Conservation (phyloP, 2,113 vertebrate species). For the Siniperca knerii region DNA sequence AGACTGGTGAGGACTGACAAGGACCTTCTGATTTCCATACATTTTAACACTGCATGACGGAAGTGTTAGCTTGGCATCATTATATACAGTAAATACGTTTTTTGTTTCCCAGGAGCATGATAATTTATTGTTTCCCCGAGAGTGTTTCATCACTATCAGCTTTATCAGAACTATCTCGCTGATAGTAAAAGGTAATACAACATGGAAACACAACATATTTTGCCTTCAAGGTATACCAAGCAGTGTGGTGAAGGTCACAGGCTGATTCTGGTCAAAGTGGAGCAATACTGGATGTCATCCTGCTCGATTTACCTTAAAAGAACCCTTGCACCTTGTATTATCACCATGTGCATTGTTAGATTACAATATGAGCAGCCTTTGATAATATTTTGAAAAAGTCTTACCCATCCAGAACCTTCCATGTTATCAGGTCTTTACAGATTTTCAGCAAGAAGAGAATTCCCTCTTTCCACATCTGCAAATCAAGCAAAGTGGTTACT, state of each 20-base stretch:
- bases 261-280: conserved; percentile 1
- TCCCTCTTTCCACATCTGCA: conserved; percentile 95
- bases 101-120: background rate
- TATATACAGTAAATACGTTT: background rate
- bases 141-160: background rate
- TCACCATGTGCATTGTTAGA: conserved; percentile 28
- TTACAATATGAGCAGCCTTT: conserved; percentile 61
- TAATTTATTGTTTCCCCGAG: background rate
- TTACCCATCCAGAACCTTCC: conserved; percentile 97
- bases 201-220: background rate
- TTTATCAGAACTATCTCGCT: conserved; percentile 1
- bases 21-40: background rate
- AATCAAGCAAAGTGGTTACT: conserved; percentile 97
- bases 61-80: background rate
- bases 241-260: conserved; percentile 10
- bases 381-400: conserved; percentile 82
- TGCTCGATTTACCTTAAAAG: conserved; percentile 36
- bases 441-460: conserved; percentile 91
- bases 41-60: background rate
- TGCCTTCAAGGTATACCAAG: background rate
- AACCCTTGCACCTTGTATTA: conserved; percentile 10
- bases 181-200: conserved; percentile 10
- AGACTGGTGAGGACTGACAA: background rate
- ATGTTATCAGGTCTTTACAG: conserved; percentile 92
- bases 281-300: conserved; percentile 1